These are phyloP conservation scores for Melanotus villosus DNA, from an alignment of 2,888 invertebrate genomes.

Conservation along the genomic window DNA sequence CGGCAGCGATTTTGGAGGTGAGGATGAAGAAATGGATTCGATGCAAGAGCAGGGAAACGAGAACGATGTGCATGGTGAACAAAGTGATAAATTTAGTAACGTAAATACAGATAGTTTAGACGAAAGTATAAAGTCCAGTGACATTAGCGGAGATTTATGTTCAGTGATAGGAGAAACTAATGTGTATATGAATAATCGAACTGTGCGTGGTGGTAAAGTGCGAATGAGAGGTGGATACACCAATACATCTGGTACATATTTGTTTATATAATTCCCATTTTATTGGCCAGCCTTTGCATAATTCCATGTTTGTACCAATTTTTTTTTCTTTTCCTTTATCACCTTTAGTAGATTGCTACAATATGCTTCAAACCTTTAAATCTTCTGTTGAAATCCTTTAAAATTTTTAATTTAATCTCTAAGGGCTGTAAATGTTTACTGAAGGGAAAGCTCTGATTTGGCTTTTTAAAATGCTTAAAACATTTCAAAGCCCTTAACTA, in stretches of 20 bases:
- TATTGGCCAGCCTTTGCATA: no score
- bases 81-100: background rate
- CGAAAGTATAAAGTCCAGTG: background rate
- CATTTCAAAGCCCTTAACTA: no score
- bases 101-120: background rate
- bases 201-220: constrained; percentile 41
- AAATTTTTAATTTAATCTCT: no score
- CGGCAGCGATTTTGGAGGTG: no score
- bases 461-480: no score
- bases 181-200: background rate
- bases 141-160: background rate
- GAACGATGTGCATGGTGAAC: background rate
- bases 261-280: background rate
- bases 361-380: no score
- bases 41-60: background rate
- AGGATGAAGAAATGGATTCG: constrained; percentile 34
- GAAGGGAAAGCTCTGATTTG: no score
- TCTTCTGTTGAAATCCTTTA: no score
- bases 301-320: no score
- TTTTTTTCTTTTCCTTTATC: no score
- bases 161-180: background rate
- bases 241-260: constrained; percentile 44
- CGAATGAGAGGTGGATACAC: constrained; percentile 48
- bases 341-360: no score
- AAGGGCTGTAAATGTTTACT: no score